Conservation (phyloP, 2,888 invertebrate genomes). For the Apamea sordens region DNA sequence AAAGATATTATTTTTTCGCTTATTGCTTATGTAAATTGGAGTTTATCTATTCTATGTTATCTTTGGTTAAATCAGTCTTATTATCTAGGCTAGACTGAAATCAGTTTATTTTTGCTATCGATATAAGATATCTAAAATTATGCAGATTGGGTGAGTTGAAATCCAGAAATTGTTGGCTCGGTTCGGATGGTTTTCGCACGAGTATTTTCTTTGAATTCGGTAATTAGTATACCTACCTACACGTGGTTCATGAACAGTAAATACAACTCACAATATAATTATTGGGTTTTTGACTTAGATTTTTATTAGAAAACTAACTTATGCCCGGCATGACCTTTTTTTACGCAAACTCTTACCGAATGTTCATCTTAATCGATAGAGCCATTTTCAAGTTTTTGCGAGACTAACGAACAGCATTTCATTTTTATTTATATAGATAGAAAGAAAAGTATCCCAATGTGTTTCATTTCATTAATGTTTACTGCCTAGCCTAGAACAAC, state of each 20-base stretch:
- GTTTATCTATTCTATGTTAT: slow-evolving; percentile 27
- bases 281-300: not conserved
- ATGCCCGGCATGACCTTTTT: no score
- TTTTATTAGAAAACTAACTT: not conserved
- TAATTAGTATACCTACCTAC: no score
- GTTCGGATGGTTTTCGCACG: not conserved
- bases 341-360: no score
- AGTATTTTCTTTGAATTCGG: not conserved
- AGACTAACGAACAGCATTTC: no score
- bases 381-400: no score
- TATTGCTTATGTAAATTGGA: not conserved
- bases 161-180: not conserved
- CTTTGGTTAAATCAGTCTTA: slow-evolving; percentile 15
- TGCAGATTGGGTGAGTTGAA: not conserved
- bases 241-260: not conserved
- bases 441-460: not conserved
- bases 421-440: not conserved
- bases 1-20: not conserved
- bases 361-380: no score
- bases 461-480: not conserved
- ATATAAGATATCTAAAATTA: slow-evolving; percentile 15
- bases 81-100: not conserved
- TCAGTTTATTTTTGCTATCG: not conserved
- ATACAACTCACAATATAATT: not conserved
- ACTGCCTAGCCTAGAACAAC: not conserved